Evolutionary conservation across 2,888 invertebrate species (phyloP), one percentile per base, ranked within the genome.

Genomic region (Eumerus sabulonum): DNA sequence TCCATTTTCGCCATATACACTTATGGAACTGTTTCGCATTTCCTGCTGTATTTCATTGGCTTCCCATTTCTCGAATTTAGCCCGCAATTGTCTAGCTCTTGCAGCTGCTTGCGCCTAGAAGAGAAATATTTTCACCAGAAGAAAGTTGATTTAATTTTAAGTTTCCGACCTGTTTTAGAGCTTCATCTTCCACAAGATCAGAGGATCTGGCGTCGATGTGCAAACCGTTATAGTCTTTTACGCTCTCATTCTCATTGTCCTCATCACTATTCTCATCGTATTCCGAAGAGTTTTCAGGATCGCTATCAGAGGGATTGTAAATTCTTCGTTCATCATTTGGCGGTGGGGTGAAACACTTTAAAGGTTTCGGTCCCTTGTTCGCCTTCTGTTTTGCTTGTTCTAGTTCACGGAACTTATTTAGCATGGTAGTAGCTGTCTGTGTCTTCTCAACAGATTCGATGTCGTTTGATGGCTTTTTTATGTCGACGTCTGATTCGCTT

Each of bases 311-410:
- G 11, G 89, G 89, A 47, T 90, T 90, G 53, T 81, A 83, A 12
- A 82, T 14, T 0, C 84, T 74, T 4, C 86, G 88, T 14, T 90
- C 90, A 3, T 90, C 91, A 82, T 95, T 95, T 13, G 95, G 95
- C 0, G 97, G 97, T 1, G 97, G 97, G 0, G 97, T 97, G 89
- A 97, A 97, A 71, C 96, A 90, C 88, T 96, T 97, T 76, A 97
- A 88, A 0, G 97, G 96, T 86, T 95, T 95, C 0, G 93, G 95
- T 11, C 94, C 92, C 9, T 35, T 44, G 11, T 70, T n/a, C 3
- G 71, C 71, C 1, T 67, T 76, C 13, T 54, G 90, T 77, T 91
- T 90, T 70, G 92, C 92, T 84, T 94, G 93, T 89, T 97, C 97
- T 91, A 98, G 92, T 90, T 96, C 94, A 0, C 96, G 91, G 91